Evolutionary conservation across 2,113 vertebrate species (phyloP).

Genomic region (Microcebus jonahi): DNA sequence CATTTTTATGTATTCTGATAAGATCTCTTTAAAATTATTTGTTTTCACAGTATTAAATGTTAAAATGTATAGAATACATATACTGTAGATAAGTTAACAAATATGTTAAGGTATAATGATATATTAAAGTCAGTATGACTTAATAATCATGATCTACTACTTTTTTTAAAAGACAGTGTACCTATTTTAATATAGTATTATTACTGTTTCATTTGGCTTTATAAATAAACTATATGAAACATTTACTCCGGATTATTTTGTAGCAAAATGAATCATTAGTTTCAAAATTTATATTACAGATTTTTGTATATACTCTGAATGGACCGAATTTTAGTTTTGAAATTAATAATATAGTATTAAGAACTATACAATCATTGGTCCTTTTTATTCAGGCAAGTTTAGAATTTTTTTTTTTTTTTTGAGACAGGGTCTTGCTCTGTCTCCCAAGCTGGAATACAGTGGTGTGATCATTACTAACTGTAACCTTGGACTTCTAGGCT

Average conservation of each 20-base stretch:
- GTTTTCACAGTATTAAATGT: constrained; percentile 26
- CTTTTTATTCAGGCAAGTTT: constrained; percentile 29
- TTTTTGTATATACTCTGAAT: background rate
- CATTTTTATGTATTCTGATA: constrained; percentile 21
- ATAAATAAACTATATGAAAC: background rate
- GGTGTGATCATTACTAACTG: no score
- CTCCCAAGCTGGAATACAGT: no score
- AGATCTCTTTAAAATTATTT: constrained; percentile 48
- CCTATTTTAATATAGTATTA: background rate
- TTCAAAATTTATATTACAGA: background rate
- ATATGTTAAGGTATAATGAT: constrained; percentile 14
- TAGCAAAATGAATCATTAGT: constrained; percentile 8
- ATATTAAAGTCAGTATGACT: constrained; percentile 80
- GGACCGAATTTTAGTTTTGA: constrained; percentile 54
- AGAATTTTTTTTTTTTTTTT: no score
- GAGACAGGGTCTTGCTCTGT: no score
- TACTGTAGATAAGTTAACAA: constrained; percentile 61
- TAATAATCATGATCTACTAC: constrained; percentile 29
- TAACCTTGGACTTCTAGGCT: no score
- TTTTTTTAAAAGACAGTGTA: background rate
- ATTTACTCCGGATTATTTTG: background rate
- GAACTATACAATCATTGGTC: background rate
- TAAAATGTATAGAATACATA: constrained; percentile 64
- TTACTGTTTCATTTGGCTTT: constrained; percentile 13
- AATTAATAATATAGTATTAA: background rate